Evolutionary conservation across 2,888 invertebrate genomes (phyloP).

Genomic region (Prenolepis imparis): DNA sequence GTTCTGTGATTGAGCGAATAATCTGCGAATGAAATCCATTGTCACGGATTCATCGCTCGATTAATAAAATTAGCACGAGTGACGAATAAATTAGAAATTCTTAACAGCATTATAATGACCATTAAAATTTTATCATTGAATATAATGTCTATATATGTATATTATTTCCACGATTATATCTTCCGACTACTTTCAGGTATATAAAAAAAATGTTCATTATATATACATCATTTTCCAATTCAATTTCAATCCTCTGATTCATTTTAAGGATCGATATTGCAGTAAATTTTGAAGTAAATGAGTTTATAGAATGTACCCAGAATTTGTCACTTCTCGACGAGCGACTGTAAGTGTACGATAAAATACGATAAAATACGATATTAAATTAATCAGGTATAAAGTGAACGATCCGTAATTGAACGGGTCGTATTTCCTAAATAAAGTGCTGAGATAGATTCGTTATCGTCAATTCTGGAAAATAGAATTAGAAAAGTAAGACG

Average conservation of each 20-base stretch:
- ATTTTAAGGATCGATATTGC: neutral
- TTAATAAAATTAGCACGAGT: neutral
- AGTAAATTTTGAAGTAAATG: slow-evolving; percentile 6
- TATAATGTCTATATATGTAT: neutral
- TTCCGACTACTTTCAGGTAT: neutral
- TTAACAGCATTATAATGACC: neutral
- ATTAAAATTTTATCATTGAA: neutral
- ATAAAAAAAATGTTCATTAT: too few species aligned
- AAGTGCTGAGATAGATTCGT: slow-evolving; percentile 43
- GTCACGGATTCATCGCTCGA: neutral
- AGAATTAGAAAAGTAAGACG: slow-evolving; percentile 52
- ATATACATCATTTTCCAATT: neutral
- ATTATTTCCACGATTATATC: neutral
- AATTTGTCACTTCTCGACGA: neutral
- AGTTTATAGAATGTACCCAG: neutral
- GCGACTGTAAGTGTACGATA: slow-evolving; percentile 8
- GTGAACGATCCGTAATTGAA: slow-evolving; percentile 27
- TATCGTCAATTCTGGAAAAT: slow-evolving; percentile 41
- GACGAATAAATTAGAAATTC: neutral
- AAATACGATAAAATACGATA: slow-evolving; percentile 44
- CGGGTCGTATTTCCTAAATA: slow-evolving; percentile 10
- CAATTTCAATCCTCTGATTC: neutral
- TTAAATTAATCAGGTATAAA: slow-evolving; percentile 43
- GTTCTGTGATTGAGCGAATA: neutral
- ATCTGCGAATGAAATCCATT: neutral